Base-by-base conservation (phyloP, 2,113 vertebrate species). In the Leucosticte australis region DNA sequence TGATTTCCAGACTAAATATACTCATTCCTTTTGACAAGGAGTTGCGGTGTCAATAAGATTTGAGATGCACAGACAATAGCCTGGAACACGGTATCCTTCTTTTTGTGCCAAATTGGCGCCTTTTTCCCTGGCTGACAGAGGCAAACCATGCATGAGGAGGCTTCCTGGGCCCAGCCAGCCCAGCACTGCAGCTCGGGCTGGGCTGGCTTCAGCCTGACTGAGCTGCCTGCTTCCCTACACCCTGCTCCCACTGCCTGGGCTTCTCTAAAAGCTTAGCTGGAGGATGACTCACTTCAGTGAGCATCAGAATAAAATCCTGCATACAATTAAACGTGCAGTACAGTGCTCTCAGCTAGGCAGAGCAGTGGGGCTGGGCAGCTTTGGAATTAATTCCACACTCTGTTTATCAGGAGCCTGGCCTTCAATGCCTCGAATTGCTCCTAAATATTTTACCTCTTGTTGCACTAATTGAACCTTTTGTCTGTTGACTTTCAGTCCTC, bases 261-360 rank as follows among this genome's bases (percentile, higher is more conserved):
- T 52, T 12, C 89, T 90, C 83, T 77, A 87, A 68, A 93, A 96
- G 95, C 91, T 95, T 90, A 95, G 94, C 83, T 84, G 91, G 80
- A 87, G 80, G 56, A 95, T 49, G 91, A 93, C 91, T 96, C 95
- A 94, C 86, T 95, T 71, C 91, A 95, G 76, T 93, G 94, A 95
- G 81, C 91, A 95, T 81, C 89, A 52, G 79, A 95, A 90, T 87
- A 94, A 94, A 96, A 95, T 78, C 92, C 94, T 94, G 91, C 83
- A 90, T 92, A 91, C 76, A 83, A 96, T 94, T 96, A 91, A 93
- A 44, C 41, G 76, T 55, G 76, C 79, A 7, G 27, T 42, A 12
- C 79, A 70, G 70, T 35, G 88, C 68, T 92, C 59, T 67, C 39
- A 74, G 83, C 59, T 13, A 77, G 80, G 69, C 86, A 67, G 79